Base-by-base conservation (phyloP, 2,888 invertebrate genomes). In the Muschampia plurimacula region DNA sequence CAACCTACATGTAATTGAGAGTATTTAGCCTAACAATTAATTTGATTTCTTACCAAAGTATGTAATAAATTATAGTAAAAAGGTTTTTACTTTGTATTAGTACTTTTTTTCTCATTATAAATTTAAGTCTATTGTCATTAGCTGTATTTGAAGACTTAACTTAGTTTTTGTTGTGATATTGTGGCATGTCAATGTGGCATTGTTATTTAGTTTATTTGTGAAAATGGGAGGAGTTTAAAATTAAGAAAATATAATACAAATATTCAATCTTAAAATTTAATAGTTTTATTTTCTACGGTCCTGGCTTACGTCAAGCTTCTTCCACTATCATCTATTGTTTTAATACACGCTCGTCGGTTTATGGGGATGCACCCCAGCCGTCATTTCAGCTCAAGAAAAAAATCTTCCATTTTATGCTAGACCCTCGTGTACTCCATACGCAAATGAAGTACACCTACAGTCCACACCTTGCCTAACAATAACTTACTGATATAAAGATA, bases 91-190 rank as follows among this genome's bases (percentile, higher is more conserved):
- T 36, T 52, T 32, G 57, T 55, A 55, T 22, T 15, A 41, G 13
- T 13, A 28, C 10, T 22, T 7, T 57, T 57, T 55, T 22, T 57
- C 7, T 52, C 9, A 15, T 66, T 39, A 55, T 10, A 57, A 22
- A 22, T 44, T 28, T 52, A 55, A 8, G 39, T 32, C 28, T 67
- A 67, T 28, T 41, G 13, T 59, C 49, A n/a, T 70, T 22, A n/a
- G n/a, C 22, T 49, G 65, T 59, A 59, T 59, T 59, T 39, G 36
- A 66, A 59, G 55, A 65, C 57, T 71, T 71, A 71, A 46, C 15
- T 64, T 70, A 64, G 49, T 59, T 44, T 71, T 71, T 71, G 46
- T 71, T 71, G 65, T 71, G 70, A 71, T 71, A 71, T 36, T 59
- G 65, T 71, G 49, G 57, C 46, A 66, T 65, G 70, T 65, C 70